Percentiles rank a stretch among this genome's conserved stretches.
Conservation (phyloP, 2,888 invertebrate species). For the Autographa gamma region DNA sequence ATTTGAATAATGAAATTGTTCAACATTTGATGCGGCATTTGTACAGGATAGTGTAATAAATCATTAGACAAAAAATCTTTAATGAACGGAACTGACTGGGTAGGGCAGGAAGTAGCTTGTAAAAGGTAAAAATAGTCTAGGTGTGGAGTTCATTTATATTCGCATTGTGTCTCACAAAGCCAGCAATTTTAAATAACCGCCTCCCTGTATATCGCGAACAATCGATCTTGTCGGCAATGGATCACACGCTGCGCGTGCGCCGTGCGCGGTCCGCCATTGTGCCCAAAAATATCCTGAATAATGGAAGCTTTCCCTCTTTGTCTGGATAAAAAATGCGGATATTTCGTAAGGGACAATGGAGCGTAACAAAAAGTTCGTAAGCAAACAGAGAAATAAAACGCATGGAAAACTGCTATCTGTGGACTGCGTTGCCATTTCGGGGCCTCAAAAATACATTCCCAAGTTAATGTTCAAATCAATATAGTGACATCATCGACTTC, state of each 20-base stretch:
- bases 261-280: conserved; percentile 79
- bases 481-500: conserved; percentile 68
- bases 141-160: conserved; percentile 80
- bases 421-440: conserved; percentile 10
- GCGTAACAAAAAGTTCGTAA: conserved; percentile 71
- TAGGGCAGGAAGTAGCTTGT: conserved; percentile 81
- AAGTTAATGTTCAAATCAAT: conserved; percentile 53
- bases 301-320: conserved; percentile 83
- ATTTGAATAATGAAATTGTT: neutral
- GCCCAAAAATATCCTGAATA: conserved; percentile 81
- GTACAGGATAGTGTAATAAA: conserved; percentile 54
- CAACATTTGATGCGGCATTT: conserved; percentile 12
- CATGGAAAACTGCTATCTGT: conserved; percentile 35
- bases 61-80: conserved; percentile 63
- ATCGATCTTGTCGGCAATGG: conserved; percentile 78
- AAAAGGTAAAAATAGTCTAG: conserved; percentile 77
- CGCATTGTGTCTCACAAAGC: conserved; percentile 78
- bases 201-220: conserved; percentile 81
- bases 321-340: conserved; percentile 81
- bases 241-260: conserved; percentile 87
- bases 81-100: conserved; percentile 71
- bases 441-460: conserved; percentile 13
- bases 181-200: conserved; percentile 81
- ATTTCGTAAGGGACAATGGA: conserved; percentile 80
- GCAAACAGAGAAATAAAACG: conserved; percentile 46